Evolutionary conservation across 2,888 invertebrate genomes (phyloP).

Genomic region (Temnothorax rugatulus): DNA sequence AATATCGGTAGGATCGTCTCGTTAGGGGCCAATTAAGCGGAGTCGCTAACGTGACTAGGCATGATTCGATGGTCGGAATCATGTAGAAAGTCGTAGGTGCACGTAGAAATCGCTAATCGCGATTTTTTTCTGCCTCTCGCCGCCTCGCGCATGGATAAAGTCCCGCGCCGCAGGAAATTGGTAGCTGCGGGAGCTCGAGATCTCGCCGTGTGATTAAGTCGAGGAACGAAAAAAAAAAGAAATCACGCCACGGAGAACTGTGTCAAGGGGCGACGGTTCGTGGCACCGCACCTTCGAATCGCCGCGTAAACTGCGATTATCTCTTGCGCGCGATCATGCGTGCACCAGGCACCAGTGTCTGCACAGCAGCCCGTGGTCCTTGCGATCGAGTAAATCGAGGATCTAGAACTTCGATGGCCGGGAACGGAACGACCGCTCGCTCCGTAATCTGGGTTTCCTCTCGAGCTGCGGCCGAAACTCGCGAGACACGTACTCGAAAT

Average conservation of each 20-base stretch:
- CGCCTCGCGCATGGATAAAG: background rate
- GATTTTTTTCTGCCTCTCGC: background rate
- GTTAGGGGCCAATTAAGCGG: conserved; percentile 22
- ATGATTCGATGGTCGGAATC: conserved; percentile 24
- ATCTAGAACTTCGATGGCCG: conserved; percentile 47
- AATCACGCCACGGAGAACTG: background rate
- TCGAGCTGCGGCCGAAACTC: conserved; percentile 37
- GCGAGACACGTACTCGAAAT: conserved; percentile 56
- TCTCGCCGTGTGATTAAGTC: conserved; percentile 11
- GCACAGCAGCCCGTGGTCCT: background rate
- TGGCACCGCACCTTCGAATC: conserved; percentile 11
- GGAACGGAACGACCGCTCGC: conserved; percentile 10
- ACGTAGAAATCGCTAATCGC: conserved; percentile 34
- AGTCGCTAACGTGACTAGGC: conserved; percentile 26
- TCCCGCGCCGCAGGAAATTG: background rate
- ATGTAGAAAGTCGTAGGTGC: conserved; percentile 29
- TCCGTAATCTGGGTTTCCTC: conserved; percentile 59
- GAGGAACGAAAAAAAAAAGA: background rate
- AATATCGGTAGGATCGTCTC: conserved; percentile 27
- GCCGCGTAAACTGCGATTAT: conserved; percentile 18
- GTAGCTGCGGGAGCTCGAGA: conserved; percentile 2
- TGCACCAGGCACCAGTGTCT: background rate
- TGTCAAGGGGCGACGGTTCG: conserved; percentile 34
- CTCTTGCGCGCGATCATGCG: conserved; percentile 30
- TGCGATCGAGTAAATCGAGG: conserved; percentile 62